Conservation (phyloP, 2,888 invertebrate genomes). For the Timema cristinae region DNA sequence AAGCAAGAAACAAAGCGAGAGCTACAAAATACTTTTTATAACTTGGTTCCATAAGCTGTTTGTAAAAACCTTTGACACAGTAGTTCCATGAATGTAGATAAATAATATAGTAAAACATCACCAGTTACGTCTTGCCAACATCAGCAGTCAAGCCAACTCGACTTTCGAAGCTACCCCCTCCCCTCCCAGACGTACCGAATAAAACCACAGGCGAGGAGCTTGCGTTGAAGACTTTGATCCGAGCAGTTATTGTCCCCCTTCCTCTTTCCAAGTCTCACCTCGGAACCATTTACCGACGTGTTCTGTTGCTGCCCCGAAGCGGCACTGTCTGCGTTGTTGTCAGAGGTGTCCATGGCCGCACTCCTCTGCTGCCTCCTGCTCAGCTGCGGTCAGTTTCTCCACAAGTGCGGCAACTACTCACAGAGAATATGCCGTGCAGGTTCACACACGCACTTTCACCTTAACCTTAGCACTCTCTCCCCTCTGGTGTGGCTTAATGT, state of each 20-base stretch:
- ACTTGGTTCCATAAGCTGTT: no score
- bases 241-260: conserved; percentile 39
- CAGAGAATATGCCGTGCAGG: conserved; percentile 85
- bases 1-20: no score
- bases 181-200: conserved; percentile 56
- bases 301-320: conserved; percentile 42
- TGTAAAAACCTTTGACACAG: no score
- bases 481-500: conserved; percentile 80
- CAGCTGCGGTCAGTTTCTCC: conserved; percentile 62
- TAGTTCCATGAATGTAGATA: no score
- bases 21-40: no score
- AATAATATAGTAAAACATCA: no score
- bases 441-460: conserved; percentile 94
- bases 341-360: conserved; percentile 48
- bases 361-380: conserved; percentile 37
- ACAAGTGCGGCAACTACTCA: conserved; percentile 81
- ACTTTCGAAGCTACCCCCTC: background rate
- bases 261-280: conserved; percentile 41
- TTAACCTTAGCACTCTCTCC: conserved; percentile 94
- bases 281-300: conserved; percentile 44
- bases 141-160: no score
- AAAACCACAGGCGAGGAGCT: conserved; percentile 64
- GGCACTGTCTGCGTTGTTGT: conserved; percentile 42
- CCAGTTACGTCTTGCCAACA: no score
- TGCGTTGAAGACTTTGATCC: conserved; percentile 3